Conservation (phyloP, 2,113 vertebrate genomes). For the Phaetusa simplex region DNA sequence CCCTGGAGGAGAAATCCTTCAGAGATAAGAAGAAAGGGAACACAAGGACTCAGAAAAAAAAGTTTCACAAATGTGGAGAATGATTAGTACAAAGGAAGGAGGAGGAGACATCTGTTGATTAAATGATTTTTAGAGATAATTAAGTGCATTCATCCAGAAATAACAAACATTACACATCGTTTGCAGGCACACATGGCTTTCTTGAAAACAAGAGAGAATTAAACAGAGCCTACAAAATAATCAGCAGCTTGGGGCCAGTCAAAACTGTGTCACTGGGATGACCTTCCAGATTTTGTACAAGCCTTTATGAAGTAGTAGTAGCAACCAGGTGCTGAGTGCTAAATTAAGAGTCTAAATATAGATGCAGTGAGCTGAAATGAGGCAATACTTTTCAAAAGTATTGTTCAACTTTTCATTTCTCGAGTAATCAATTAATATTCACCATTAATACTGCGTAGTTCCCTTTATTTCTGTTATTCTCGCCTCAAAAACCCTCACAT, state of each 20-base stretch:
- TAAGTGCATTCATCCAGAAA: constrained; percentile 80
- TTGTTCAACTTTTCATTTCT: background rate
- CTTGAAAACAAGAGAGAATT: constrained; percentile 71
- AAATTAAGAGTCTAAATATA: background rate
- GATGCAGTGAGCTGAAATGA: background rate
- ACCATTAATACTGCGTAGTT: background rate
- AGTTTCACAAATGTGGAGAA: constrained; percentile 46
- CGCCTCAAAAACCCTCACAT: background rate
- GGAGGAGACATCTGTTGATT: constrained; percentile 77
- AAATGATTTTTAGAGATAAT: constrained; percentile 79
- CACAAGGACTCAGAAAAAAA: constrained; percentile 60
- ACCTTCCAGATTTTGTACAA: background rate
- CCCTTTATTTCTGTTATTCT: background rate
- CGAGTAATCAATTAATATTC: background rate
- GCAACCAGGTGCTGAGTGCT: background rate
- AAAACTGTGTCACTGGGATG: constrained; percentile 48
- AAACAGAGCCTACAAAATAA: constrained; percentile 62
- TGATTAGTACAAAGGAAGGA: constrained; percentile 72
- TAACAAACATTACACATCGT: constrained; percentile 74
- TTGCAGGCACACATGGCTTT: constrained; percentile 68
- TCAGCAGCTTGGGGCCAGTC: constrained; percentile 49
- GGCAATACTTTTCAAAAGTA: background rate
- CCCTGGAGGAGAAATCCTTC: constrained; percentile 69
- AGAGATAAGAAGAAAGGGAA: constrained; percentile 65
- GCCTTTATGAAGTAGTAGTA: background rate